Conservation (phyloP, 2,888 invertebrate species). For the Glyphotaelius pellucidus region DNA sequence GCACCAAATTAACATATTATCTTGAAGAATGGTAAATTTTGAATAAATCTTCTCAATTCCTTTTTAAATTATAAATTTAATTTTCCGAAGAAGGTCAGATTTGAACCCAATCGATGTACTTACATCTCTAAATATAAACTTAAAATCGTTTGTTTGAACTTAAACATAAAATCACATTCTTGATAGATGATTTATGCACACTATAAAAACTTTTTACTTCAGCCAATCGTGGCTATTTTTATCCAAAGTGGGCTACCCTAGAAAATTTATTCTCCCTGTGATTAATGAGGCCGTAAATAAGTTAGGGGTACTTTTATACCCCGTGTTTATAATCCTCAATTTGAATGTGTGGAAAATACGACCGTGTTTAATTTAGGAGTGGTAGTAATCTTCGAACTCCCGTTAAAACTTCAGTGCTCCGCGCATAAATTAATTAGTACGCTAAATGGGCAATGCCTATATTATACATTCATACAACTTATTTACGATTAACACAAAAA, state of each 20-base stretch:
- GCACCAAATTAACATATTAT: too few relatives aligned
- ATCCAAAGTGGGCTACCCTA: background rate
- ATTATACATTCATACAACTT: background rate
- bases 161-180: background rate
- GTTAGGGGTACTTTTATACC: conserved; percentile 58
- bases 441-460: background rate
- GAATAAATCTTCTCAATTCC: too few relatives aligned
- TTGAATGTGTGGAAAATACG: conserved; percentile 24
- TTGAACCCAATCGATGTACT: too few relatives aligned
- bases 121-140: too few relatives aligned
- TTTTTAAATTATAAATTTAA: too few relatives aligned
- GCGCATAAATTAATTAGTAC: background rate
- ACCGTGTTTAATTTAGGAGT: background rate
- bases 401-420: background rate
- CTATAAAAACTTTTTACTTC: background rate
- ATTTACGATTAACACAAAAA: too few relatives aligned
- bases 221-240: background rate
- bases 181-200: background rate
- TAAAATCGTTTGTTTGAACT: background rate
- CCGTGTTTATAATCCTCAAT: conserved; percentile 45
- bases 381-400: background rate
- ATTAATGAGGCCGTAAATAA: conserved; percentile 59
- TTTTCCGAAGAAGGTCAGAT: too few relatives aligned
- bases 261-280: conserved; percentile 21
- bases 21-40: too few relatives aligned